These are phyloP conservation scores for Ciconia boyciana DNA, from an alignment of 2,113 vertebrate genomes.

Conservation along the genomic window DNA sequence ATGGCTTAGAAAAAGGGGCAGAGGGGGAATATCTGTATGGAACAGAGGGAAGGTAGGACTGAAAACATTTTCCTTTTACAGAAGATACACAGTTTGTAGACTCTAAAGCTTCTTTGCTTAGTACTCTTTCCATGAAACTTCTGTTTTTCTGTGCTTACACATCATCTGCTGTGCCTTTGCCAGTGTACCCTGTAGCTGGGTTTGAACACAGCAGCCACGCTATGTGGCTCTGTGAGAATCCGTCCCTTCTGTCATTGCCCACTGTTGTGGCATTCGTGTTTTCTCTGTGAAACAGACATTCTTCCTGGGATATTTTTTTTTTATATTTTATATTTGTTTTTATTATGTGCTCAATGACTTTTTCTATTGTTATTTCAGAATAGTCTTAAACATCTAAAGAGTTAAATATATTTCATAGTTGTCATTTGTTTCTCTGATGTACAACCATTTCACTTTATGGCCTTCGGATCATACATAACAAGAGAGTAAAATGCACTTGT, in stretches of 20 bases:
- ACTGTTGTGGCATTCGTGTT: neutral
- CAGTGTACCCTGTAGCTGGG: neutral
- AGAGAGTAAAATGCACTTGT: neutral
- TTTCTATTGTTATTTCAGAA: neutral
- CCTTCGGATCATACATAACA: neutral
- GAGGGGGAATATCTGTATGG: neutral
- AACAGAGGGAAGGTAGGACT: neutral
- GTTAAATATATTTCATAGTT: neutral
- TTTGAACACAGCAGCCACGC: neutral
- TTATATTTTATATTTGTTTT: neutral
- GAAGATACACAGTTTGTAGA: neutral
- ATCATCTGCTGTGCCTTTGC: neutral
- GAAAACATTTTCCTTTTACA: neutral
- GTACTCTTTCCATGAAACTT: neutral
- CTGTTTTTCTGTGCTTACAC: neutral
- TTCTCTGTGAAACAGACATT: neutral
- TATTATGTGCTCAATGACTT: neutral
- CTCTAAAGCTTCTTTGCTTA: neutral
- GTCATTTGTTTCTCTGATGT: neutral
- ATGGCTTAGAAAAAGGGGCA: neutral
- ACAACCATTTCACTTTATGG: neutral
- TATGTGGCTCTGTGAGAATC: neutral
- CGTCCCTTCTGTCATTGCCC: rapidly evolving
- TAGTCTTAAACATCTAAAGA: neutral
- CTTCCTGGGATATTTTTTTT: neutral